These are phyloP conservation scores for Pseudococcus longispinus DNA, from an alignment of 2,888 invertebrate species.

Conservation along the genomic window DNA sequence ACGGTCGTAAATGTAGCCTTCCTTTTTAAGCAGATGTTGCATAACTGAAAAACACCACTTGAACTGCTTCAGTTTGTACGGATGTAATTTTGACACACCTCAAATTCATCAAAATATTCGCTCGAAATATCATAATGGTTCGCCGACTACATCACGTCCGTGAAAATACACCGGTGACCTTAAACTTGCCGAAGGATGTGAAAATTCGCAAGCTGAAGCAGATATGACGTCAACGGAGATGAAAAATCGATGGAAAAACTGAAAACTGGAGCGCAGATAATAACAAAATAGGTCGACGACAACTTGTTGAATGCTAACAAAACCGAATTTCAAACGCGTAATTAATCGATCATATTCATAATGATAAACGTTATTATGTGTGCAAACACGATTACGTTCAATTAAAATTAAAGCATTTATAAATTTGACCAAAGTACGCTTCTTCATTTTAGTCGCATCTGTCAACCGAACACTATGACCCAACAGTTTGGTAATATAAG, in stretches of 20 bases:
- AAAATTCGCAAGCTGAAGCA: neutral
- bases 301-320: conserved; percentile 35
- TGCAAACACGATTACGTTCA: neutral
- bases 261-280: conserved; percentile 7
- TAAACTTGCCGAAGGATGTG: neutral
- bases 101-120: neutral
- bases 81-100: neutral
- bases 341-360: conserved; percentile 12
- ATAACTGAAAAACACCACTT: neutral
- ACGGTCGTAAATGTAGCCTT: neutral
- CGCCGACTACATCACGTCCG: neutral
- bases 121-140: neutral
- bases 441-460: neutral
- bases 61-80: neutral
- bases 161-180: conserved; percentile 8
- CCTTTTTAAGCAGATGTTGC: conserved; percentile 2
- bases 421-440: neutral
- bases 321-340: neutral
- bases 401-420: neutral
- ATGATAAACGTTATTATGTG: neutral
- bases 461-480: neutral
- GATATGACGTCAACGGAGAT: neutral
- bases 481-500: conserved; percentile 24
- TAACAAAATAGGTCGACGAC: conserved; percentile 1
- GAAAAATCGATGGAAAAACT: conserved; percentile 17